phyloP scores from a whole-genome alignment of 2,113 vertebrate species.

The Anguilla japonica region DNA sequence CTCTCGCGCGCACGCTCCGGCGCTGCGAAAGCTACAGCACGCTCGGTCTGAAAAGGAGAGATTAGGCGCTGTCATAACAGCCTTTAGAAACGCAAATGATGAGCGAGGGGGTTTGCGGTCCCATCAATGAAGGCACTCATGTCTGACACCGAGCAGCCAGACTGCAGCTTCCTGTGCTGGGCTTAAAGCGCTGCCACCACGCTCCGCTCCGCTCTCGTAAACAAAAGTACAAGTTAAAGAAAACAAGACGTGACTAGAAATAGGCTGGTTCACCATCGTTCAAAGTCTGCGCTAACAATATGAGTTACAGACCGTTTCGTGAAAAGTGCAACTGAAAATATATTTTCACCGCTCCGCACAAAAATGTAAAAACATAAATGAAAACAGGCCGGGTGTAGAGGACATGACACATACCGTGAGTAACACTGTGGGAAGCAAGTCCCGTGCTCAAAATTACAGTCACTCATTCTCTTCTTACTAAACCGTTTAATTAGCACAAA shows the following conservation, averaged over 20 bases:
- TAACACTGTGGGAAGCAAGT: not conserved
- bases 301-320: conserved; percentile 8
- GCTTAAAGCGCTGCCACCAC: not conserved
- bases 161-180: not conserved
- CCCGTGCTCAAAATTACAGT: not conserved
- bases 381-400: not conserved
- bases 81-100: not conserved
- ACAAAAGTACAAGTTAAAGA: not conserved
- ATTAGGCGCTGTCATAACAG: conserved; percentile 4
- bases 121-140: conserved; percentile 1
- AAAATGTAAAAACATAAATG: not conserved
- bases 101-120: not conserved
- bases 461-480: not conserved
- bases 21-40: not conserved
- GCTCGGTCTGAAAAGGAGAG: not conserved
- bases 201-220: not conserved
- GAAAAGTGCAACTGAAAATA: not conserved
- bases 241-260: not conserved
- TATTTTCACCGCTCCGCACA: not conserved
- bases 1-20: conserved; percentile 1
- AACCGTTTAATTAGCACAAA: not conserved
- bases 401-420: not conserved
- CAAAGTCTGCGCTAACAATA: conserved; percentile 9
- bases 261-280: conserved; percentile 3
- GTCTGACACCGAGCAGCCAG: not conserved